A percentile compares a stretch with the other conserved stretches of the same genome.
Evolutionary conservation across 2,888 invertebrate genomes (phyloP).

Genomic region (Pollenia griseotomentosa): DNA sequence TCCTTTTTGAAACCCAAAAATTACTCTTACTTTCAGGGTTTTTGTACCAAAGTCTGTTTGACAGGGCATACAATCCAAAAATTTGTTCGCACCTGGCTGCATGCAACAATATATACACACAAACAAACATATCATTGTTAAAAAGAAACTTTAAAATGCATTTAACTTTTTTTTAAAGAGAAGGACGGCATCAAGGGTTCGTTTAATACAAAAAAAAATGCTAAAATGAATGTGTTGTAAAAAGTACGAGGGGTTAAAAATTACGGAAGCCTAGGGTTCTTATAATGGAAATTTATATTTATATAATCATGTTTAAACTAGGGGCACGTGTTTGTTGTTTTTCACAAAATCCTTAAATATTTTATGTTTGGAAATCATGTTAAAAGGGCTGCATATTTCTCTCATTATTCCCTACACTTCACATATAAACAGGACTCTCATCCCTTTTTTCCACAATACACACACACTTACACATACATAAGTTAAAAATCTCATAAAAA

Average conservation of each 20-base stretch:
- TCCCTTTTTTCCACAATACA: background rate
- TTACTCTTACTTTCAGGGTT: background rate
- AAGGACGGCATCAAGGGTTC: constrained; percentile 32
- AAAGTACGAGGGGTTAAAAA: constrained; percentile 45
- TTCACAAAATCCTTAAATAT: constrained; percentile 48
- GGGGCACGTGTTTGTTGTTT: constrained; percentile 67
- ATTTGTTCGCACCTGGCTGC: constrained; percentile 68
- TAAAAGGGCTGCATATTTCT: constrained; percentile 45
- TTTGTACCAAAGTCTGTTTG: background rate
- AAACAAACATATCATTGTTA: background rate
- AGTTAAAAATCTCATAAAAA: constrained; percentile 57
- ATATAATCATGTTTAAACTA: constrained; percentile 44
- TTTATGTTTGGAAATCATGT: constrained; percentile 14
- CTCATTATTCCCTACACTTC: constrained; percentile 48
- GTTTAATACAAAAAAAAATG: background rate
- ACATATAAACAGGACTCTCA: constrained; percentile 15
- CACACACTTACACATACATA: background rate
- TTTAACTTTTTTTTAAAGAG: constrained; percentile 26
- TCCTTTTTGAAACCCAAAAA: background rate
- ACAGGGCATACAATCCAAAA: constrained; percentile 41
- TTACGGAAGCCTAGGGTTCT: constrained; percentile 51
- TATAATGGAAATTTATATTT: constrained; percentile 34
- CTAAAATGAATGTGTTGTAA: background rate
- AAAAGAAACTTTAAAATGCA: constrained; percentile 40
- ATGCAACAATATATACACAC: constrained; percentile 12